Percentiles rank a stretch among this genome's conserved stretches.
phyloP scores from a whole-genome alignment of 2,888 invertebrate species.

The Andrena bucephala region DNA sequence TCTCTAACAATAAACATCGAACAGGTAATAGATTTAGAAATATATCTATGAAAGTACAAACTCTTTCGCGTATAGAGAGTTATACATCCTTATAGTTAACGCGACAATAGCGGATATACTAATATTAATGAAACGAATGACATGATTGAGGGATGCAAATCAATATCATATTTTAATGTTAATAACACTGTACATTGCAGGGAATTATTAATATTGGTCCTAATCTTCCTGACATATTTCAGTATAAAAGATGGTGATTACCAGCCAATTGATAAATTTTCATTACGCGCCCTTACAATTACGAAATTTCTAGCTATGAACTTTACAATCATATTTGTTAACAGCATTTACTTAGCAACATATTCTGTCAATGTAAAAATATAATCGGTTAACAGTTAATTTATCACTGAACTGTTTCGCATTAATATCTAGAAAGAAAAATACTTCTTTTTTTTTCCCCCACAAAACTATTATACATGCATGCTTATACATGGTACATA shows the following conservation, averaged over 20 bases:
- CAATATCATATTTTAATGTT: conserved; percentile 48
- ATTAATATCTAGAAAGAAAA: conserved; percentile 36
- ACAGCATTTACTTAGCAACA: conserved; percentile 15
- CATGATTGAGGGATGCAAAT: conserved; percentile 51
- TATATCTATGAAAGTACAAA: conserved; percentile 80
- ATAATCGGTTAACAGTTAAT: conserved; percentile 28
- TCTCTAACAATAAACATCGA: conserved; percentile 69
- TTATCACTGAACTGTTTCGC: conserved; percentile 20
- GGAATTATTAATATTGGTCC: conserved; percentile 61
- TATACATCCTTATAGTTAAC: conserved; percentile 41
- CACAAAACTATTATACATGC: conserved; percentile 30
- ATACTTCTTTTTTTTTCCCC: conserved; percentile 12
- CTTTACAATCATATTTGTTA: conserved; percentile 16
- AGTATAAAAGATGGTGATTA: conserved; percentile 42
- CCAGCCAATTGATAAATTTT: conserved; percentile 35
- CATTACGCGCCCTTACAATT: conserved; percentile 19
- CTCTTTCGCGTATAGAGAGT: conserved; percentile 47
- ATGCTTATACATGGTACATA: conserved; percentile 24
- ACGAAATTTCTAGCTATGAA: conserved; percentile 20
- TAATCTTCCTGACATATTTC: conserved; percentile 43
- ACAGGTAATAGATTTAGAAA: conserved; percentile 73
- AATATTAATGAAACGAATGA: conserved; percentile 57
- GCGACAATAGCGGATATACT: conserved; percentile 38
- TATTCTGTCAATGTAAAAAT: conserved; percentile 36
- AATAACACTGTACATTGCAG: conserved; percentile 60